These are phyloP conservation scores for Cirrhinus mrigala DNA, from an alignment of 2,797 vertebrate genomes.

Conservation along the genomic window DNA sequence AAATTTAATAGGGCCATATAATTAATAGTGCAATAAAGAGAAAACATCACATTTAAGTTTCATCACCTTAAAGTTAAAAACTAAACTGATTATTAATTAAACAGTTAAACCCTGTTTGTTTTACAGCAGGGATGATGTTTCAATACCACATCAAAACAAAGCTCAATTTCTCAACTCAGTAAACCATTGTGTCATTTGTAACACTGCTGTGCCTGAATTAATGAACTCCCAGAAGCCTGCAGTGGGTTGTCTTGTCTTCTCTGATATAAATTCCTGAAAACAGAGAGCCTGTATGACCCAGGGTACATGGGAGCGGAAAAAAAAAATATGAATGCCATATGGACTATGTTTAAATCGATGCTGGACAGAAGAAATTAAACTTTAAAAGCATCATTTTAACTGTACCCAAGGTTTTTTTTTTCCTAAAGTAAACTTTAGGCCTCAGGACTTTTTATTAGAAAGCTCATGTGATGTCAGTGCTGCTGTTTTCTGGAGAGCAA, in stretches of 20 bases:
- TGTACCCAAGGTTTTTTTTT: neutral
- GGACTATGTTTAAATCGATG: neutral
- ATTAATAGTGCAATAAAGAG: neutral
- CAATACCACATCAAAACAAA: neutral
- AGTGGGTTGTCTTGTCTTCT: neutral
- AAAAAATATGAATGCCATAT: neutral
- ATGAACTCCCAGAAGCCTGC: conserved; percentile 2
- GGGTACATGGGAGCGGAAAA: neutral
- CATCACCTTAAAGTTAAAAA: neutral
- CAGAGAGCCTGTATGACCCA: neutral
- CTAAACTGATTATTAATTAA: neutral
- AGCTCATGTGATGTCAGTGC: conserved; percentile 5
- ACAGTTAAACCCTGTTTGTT: neutral
- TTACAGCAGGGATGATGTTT: neutral
- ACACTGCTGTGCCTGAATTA: conserved; percentile 1
- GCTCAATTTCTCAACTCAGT: neutral
- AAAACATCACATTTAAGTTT: neutral
- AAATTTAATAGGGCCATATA: neutral
- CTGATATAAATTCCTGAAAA: neutral
- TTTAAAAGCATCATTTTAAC: neutral
- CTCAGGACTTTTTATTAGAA: conserved; percentile 40
- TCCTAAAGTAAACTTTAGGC: conserved; percentile 14
- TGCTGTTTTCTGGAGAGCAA: conserved; percentile 66
- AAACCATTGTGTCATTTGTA: neutral
- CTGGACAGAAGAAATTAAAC: neutral